Evolutionary conservation across 2,797 vertebrate genomes (phyloP), one percentile per base, ranked within the genome.

Genomic region (Alfaro cultratus): DNA sequence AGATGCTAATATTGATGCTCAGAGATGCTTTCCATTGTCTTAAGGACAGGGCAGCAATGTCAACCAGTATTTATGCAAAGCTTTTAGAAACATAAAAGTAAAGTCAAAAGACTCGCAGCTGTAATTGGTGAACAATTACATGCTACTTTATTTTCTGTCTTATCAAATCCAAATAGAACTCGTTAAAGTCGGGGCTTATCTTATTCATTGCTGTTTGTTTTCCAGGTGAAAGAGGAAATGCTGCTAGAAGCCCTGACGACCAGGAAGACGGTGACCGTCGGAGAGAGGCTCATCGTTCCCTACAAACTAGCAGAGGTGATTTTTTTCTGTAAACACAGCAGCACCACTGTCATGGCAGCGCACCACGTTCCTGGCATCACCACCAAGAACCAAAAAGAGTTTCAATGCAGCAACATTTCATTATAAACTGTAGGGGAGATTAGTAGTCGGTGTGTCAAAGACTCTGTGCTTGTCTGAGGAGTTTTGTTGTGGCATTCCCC

Each of bases 151-250:
- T 34, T 36, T 11, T n/a, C 46, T 31, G 29, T 60, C 26, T 29
- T 5, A 5, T 29, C 8, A 49, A 53, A 13, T 29, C 0, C 46
- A 7, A 16, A 2, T 74, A 51, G 29, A 23, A 49, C 4, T 0
- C 15, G 8, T 36, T 34, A 62, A 16, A 31, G 13, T 34, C 1
- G 2, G 31, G 31, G 5, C 2, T 62, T 7, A 15, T 26, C 26
- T 53, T 26, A 53, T 23, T 53, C 49, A 26, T 53, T 8, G 9
- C 23, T 53, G 49, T 73, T 60, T 21, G 16, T 70, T 78, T 29
- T 41, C 46, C 80, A 98, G 97, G 97, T 98, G 74, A 98, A 97
- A 92, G 97, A 98, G 93, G 97, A 98, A 91, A 97, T 97, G 97
- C 94, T 98, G 3, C 96, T 97, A 80, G 97, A 98, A 86, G 97